Evolutionary conservation across 2,113 vertebrate species (phyloP).

Genomic region (Saguinus midas): DNA sequence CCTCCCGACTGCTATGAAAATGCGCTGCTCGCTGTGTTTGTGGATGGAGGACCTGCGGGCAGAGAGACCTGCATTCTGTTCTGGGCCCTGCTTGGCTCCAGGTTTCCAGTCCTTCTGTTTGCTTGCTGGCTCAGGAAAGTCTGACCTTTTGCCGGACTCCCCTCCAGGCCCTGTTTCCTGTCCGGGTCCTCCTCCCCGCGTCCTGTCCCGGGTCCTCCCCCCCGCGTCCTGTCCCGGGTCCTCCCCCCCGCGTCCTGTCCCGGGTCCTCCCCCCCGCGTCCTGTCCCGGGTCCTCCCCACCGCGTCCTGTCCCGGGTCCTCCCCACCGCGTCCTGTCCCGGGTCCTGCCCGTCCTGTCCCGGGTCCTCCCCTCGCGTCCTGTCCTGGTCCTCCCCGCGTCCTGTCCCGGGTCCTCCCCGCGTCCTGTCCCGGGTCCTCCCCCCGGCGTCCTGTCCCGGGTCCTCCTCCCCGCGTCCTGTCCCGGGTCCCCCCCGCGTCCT

Average conservation of each 20-base stretch:
- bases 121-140: neutral
- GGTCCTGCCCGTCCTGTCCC: neutral
- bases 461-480: neutral
- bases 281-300: no score
- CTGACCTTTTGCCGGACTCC: accelerated
- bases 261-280: neutral
- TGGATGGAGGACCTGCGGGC: neutral
- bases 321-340: neutral
- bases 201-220: neutral
- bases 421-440: neutral
- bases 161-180: neutral
- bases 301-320: neutral
- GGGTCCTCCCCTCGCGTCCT: neutral
- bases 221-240: no score
- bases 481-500: neutral
- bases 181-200: neutral
- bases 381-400: no score
- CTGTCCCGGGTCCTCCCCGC: no score
- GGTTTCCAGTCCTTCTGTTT: neutral
- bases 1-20: neutral
- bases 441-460: neutral
- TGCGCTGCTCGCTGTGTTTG: accelerated
- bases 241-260: neutral
- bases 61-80: accelerated
- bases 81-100: neutral